Base-by-base conservation (phyloP, 2,113 vertebrate species). In the Sarotherodon lohbergeri region DNA sequence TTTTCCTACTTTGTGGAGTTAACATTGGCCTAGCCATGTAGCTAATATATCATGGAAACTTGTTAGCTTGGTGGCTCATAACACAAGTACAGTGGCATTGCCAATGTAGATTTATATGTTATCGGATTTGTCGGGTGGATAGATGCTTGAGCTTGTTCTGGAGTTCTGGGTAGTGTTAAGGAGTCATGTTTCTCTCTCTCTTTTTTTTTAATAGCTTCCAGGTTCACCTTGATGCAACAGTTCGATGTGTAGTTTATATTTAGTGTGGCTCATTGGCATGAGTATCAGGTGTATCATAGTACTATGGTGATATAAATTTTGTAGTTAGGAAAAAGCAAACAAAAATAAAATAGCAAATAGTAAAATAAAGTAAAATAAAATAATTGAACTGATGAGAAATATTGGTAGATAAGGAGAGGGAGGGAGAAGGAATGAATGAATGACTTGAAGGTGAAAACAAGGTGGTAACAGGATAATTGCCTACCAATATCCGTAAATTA, bases 31-130 rank as follows among this genome's bases (percentile, higher is more conserved):
- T 41, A 81, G 17, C 17, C 41, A 19, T 57, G 32, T 6, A 59
- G 84, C 86, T 90, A 88, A 57, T 22, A 39, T 11, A n/a, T 14
- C 43, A 63, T 50, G 32, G 59, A 9, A 84, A 93, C n/a, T 46
- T 43, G 88, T 90, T 94, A 93, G 90, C 92, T 83, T 39, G 32
- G 10, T 85, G 50, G 4, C 46, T 50, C 24, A 19, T 4, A 63
- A 41, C 34, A 36, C 8, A 39, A 19, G 46, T 17, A 22, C 16
- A 29, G 12, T 5, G 36, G 11, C 32, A 6, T 13, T 22, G 13
- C 4, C n/a, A 29, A 5, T 1, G 3, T 12, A 3, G 5, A 6
- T 79, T 36, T 39, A 10, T 68, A 41, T 68, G 11, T 52, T 22
- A 9, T 27, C 10, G 2, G 14, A 19, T 56, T 34, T 76, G 13